Evolutionary conservation across 2,888 invertebrate species (phyloP), one percentile per base, ranked within the genome.

Genomic region (Gerris lacustris): DNA sequence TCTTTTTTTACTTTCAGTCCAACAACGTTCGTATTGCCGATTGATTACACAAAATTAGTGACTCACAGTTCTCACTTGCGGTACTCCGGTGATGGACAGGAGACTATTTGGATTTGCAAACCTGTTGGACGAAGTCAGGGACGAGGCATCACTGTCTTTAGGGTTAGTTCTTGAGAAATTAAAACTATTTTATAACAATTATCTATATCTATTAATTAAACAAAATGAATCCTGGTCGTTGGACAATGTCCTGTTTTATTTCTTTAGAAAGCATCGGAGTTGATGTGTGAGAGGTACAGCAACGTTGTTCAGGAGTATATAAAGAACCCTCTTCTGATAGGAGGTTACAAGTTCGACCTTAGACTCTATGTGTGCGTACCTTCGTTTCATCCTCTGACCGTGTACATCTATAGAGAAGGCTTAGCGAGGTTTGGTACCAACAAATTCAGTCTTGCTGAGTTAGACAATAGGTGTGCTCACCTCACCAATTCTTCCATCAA

Each of bases 301-400:
- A 89, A 91, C 4, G 89, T 93, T 62, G 91, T 92, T 6, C 92
- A 92, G 80, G 83, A 87, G 73, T 92, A 92, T 80, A 88, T 92
- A 18, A 88, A 89, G 78, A 86, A 88, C 75, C 91, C 91, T 0
- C 82, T 90, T 69, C 83, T 91, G 15, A 88, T 94, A 75, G 94
- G 92, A 2, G 93, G 92, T 2, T 92, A 94, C 82, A 96, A 96
- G 82, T 96, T 95, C 82, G 96, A 96, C 82, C 84, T 96, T 62
- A 84, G 96, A 45, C 82, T 96, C 43, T 96, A 96, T 81, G 94
- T 94, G 9, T 91, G 92, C 78, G 89, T 96, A 69, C 91, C 94
- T 0, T 91, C 90, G 0, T 92, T 92, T 78, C 87, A 90, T 74
- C 96, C 95, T 0, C 84, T 95, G 6, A 87, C 91, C 0, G 87